phyloP scores from a whole-genome alignment of 1,140 invertebrate genomes.

The Heliconius nattereri region DNA sequence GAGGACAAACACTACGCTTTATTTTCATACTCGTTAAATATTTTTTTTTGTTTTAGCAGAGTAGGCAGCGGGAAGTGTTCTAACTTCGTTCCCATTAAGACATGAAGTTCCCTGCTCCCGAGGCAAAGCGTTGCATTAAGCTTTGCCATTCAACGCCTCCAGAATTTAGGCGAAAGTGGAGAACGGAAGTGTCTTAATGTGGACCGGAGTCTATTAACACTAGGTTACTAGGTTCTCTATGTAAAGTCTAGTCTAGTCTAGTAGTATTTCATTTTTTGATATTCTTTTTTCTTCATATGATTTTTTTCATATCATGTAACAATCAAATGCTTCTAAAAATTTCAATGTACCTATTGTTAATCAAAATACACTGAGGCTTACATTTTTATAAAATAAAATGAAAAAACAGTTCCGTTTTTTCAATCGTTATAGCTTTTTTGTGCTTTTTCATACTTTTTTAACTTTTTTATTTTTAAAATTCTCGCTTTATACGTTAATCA shows the following conservation, averaged over 20 bases:
- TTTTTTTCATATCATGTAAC: neutral
- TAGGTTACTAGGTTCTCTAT: no score
- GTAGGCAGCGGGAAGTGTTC: no score
- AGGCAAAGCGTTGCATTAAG: no score
- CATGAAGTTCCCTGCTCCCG: no score
- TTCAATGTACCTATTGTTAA: neutral
- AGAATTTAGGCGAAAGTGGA: no score
- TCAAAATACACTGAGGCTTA: neutral
- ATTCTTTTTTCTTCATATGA: no score
- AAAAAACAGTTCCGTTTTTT: neutral
- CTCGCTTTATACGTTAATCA: neutral
- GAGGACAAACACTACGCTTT: neutral
- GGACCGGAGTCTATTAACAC: no score
- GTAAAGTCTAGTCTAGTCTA: no score
- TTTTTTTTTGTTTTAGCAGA: neutral
- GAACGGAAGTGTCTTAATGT: no score
- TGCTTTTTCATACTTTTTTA: neutral
- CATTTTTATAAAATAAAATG: neutral
- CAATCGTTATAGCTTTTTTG: conserved; percentile 1
- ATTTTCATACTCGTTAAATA: neutral
- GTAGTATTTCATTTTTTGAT: no score
- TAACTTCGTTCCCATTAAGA: no score
- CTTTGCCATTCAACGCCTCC: no score
- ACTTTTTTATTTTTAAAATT: neutral
- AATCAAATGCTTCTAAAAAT: conserved; percentile 3